Percentiles rank a stretch among this genome's conserved stretches.
These are phyloP conservation scores for Fragum whitleyi DNA, from an alignment of 2,888 invertebrate species.

Conservation along the genomic window DNA sequence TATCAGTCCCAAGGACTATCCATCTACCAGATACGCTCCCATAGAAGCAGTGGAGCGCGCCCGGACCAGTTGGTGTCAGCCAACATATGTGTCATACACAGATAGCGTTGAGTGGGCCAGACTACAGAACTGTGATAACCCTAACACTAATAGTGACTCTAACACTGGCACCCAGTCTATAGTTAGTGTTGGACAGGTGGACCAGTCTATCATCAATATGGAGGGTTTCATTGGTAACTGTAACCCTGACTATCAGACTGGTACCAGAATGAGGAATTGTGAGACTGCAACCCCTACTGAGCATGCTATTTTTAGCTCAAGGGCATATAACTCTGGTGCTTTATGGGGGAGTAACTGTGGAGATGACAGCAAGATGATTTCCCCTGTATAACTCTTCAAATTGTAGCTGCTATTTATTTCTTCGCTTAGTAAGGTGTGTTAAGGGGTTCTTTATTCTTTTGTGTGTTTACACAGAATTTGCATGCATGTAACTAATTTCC, in stretches of 20 bases:
- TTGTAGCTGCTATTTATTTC: conserved; percentile 38
- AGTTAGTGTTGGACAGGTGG: conserved; percentile 5
- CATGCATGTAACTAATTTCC: neutral
- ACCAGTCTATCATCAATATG: conserved; percentile 42
- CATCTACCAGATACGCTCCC: conserved; percentile 53
- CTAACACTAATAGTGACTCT: conserved; percentile 10
- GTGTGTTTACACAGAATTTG: conserved; percentile 11
- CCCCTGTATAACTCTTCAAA: conserved; percentile 45
- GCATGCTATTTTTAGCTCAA: conserved; percentile 42
- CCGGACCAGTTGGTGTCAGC: conserved; percentile 72
- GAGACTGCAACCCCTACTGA: conserved; percentile 30
- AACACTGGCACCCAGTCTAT: conserved; percentile 36
- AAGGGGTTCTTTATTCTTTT: conserved; percentile 33
- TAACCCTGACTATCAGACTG: conserved; percentile 44
- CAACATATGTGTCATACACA: conserved; percentile 76
- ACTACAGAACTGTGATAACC: conserved; percentile 8
- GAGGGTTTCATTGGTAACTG: conserved; percentile 39
- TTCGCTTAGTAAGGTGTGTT: conserved; percentile 58
- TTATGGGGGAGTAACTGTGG: conserved; percentile 36
- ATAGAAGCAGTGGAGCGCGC: conserved; percentile 55
- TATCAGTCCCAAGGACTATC: conserved; percentile 67
- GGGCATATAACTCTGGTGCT: conserved; percentile 57
- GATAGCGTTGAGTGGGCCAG: conserved; percentile 59
- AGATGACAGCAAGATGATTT: conserved; percentile 35
- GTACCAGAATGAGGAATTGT: conserved; percentile 53